Conservation (phyloP, 2,888 invertebrate species). For the Tetramorium bicarinatum region DNA sequence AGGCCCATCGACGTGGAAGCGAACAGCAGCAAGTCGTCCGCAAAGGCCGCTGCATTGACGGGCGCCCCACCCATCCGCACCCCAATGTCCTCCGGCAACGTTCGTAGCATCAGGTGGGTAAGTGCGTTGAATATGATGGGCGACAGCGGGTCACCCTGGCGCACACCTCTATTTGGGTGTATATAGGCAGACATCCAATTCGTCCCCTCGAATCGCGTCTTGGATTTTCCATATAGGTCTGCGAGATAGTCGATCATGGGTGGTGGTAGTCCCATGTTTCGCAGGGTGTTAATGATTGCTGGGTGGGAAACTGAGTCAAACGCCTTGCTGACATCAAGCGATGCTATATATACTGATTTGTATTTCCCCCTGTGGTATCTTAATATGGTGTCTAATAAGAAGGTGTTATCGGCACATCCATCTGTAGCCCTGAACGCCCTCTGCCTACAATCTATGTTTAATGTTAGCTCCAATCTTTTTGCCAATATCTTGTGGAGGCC, state of each 20-base stretch:
- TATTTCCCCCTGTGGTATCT: background rate
- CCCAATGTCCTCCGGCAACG: too few species aligned
- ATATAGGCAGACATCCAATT: background rate
- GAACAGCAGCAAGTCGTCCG: too few species aligned
- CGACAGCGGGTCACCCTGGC: background rate
- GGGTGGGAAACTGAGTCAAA: background rate
- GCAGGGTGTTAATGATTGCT: background rate
- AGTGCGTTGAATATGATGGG: too few species aligned
- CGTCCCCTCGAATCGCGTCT: background rate
- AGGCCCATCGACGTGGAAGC: too few species aligned
- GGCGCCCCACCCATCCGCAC: rapidly evolving
- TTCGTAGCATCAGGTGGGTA: too few species aligned
- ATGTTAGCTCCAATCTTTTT: rapidly evolving
- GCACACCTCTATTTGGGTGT: background rate
- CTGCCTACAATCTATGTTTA: too few species aligned
- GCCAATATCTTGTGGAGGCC: too few species aligned
- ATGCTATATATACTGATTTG: background rate
- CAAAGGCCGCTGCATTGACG: too few species aligned
- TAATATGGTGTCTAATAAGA: background rate
- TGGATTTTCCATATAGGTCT: rapidly evolving
- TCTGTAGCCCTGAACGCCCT: too few species aligned
- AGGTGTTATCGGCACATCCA: too few species aligned
- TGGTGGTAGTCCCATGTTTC: background rate
- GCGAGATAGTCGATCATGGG: background rate
- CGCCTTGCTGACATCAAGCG: background rate